Evolutionary conservation across 2,797 vertebrate genomes (phyloP).

Genomic region (Ispidina lecontei): DNA sequence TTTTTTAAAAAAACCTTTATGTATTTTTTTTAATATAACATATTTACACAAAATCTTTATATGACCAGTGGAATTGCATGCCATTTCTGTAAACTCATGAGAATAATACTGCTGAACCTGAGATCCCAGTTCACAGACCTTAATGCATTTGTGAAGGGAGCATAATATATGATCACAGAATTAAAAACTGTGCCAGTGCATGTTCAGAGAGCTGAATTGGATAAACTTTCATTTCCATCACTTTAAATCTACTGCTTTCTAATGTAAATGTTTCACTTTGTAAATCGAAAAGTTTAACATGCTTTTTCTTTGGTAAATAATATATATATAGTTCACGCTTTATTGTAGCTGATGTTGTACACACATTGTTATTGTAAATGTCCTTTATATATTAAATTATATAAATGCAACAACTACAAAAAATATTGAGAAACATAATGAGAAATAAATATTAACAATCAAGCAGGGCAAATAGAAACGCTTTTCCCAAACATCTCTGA

Average conservation of each 20-base stretch:
- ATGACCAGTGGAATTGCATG: background rate
- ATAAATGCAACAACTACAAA: conserved; percentile 35
- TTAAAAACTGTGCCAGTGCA: background rate
- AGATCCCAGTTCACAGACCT: background rate
- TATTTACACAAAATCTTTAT: background rate
- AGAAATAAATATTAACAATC: conserved; percentile 34
- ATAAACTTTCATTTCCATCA: background rate
- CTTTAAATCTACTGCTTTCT: background rate
- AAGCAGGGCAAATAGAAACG: conserved; percentile 14
- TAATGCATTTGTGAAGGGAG: background rate
- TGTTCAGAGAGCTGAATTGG: background rate
- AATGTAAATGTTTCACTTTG: background rate
- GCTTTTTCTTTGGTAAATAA: background rate
- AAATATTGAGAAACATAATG: background rate
- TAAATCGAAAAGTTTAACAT: background rate
- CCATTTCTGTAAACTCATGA: background rate
- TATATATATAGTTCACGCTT: conserved; percentile 18
- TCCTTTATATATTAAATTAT: conserved; percentile 39
- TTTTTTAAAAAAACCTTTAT: background rate
- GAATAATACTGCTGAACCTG: background rate
- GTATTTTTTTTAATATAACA: background rate
- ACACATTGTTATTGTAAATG: conserved; percentile 7
- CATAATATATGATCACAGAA: background rate
- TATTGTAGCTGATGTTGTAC: background rate
- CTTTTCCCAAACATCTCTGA: background rate